Evolutionary conservation across 2,797 vertebrate species (phyloP).

Genomic region (Premnoplex brunnescens): DNA sequence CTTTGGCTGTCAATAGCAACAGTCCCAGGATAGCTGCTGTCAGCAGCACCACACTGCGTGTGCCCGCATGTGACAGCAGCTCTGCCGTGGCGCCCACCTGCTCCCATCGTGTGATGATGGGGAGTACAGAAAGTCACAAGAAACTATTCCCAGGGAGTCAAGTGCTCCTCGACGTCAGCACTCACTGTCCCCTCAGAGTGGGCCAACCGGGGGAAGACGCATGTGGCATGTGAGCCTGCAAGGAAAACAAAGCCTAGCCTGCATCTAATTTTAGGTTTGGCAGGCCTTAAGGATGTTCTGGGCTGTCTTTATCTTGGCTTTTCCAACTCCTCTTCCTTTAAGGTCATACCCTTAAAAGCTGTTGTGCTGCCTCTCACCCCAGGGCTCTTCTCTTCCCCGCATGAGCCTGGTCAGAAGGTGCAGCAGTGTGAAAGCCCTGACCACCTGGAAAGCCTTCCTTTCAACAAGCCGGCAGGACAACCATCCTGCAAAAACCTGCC

Average conservation of each 20-base stretch:
- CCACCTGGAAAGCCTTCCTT: background rate
- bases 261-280: slow-evolving; percentile 28
- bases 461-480: background rate
- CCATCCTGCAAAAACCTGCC: background rate
- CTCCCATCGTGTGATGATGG: background rate
- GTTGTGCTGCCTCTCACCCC: background rate
- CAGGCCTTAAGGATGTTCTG: slow-evolving; percentile 13
- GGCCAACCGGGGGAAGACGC: background rate
- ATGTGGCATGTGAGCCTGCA: background rate
- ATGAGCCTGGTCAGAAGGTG: background rate
- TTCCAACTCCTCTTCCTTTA: slow-evolving; percentile 20
- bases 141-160: slow-evolving; percentile 41
- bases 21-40: background rate
- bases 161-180: background rate
- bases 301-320: slow-evolving; percentile 33
- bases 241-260: slow-evolving; percentile 17
- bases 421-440: background rate
- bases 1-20: background rate
- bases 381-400: background rate
- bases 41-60: background rate
- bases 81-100: background rate
- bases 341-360: background rate
- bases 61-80: background rate
- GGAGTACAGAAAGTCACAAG: slow-evolving; percentile 19
- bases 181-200: background rate